Conservation (phyloP, 2,888 invertebrate species). For the Campaea margaritaria region DNA sequence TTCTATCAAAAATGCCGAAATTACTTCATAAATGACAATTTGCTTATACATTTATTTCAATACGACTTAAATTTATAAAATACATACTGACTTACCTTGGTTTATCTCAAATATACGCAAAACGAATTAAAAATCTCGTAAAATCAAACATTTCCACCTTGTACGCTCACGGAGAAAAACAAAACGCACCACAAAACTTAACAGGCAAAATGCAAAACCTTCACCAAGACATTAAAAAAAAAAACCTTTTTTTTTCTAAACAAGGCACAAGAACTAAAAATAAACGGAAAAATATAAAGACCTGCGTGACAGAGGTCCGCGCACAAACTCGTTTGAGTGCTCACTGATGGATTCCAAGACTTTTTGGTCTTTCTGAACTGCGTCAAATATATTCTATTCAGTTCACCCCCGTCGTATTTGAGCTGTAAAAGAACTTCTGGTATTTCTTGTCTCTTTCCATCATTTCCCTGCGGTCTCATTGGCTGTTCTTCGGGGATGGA, state of each 20-base stretch:
- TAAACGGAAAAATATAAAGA: conserved; percentile 44
- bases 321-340: conserved; percentile 66
- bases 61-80: too few species aligned
- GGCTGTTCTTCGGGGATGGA: conserved; percentile 49
- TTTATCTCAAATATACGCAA: too few species aligned
- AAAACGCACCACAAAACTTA: conserved; percentile 8
- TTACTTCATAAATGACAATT: too few species aligned
- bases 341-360: conserved; percentile 65
- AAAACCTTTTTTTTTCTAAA: conserved; percentile 20
- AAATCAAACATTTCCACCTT: conserved; percentile 9
- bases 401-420: conserved; percentile 76
- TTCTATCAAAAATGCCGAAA: too few species aligned
- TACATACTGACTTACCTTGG: too few species aligned
- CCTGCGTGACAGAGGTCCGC: conserved; percentile 82
- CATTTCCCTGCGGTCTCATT: conserved; percentile 50
- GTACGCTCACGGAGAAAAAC: too few species aligned
- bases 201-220: conserved; percentile 1
- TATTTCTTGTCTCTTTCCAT: conserved; percentile 61
- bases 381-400: conserved; percentile 80
- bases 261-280: conserved; percentile 36
- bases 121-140: too few species aligned
- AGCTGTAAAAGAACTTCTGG: conserved; percentile 78
- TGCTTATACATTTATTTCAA: too few species aligned
- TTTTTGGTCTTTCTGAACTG: conserved; percentile 71
- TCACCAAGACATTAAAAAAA: conserved; percentile 5